Conservation (phyloP, 2,888 invertebrate species). For the Prosapia bicincta region DNA sequence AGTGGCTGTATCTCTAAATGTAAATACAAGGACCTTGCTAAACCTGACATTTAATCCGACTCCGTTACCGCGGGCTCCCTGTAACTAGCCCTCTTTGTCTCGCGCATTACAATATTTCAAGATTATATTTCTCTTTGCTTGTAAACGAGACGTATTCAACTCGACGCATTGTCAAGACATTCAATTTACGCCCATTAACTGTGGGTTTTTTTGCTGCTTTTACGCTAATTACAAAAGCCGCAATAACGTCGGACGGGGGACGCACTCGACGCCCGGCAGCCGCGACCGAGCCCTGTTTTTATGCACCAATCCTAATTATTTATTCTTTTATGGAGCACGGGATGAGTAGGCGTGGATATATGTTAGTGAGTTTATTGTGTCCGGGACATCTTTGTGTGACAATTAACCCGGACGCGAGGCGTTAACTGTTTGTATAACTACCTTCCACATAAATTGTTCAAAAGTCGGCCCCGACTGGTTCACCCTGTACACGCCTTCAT, state of each 20-base stretch:
- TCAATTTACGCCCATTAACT: background rate
- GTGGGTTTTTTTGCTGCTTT: background rate
- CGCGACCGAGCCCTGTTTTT: background rate
- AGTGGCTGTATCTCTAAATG: too few relatives aligned
- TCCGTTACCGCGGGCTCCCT: too few relatives aligned
- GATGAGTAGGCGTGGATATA: background rate
- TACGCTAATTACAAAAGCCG: background rate
- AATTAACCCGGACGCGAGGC: background rate
- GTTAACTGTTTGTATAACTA: background rate
- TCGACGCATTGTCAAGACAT: background rate
- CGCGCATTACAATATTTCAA: background rate
- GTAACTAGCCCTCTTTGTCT: too few relatives aligned
- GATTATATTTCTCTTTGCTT: background rate
- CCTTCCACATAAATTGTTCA: background rate
- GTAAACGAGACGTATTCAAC: background rate
- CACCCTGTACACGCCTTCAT: background rate
- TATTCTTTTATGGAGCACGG: background rate
- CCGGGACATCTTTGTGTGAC: background rate
- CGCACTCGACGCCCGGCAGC: background rate
- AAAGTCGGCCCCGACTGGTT: background rate
- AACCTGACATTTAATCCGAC: too few relatives aligned
- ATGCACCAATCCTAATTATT: background rate
- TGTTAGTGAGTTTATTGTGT: background rate
- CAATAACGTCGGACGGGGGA: background rate
- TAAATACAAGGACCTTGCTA: too few relatives aligned